These are phyloP conservation scores for Linurgus olivaceus DNA, from an alignment of 2,797 vertebrate species.

Conservation along the genomic window DNA sequence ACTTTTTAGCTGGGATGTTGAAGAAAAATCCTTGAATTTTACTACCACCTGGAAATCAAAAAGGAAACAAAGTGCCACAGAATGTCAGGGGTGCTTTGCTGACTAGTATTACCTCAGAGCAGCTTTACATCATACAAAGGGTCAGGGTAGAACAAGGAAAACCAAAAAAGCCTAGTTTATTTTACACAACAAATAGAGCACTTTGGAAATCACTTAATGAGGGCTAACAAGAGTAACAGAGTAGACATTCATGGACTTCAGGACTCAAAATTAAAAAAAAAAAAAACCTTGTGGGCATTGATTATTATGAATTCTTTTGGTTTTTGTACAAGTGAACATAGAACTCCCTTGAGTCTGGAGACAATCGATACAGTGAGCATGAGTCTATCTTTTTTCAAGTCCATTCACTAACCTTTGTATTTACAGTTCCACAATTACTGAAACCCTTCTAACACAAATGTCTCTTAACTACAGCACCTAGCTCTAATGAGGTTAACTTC, in stretches of 20 bases:
- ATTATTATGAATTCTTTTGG: not conserved
- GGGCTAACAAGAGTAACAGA: not conserved
- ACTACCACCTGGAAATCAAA: not conserved
- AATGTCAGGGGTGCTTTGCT: not conserved
- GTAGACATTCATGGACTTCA: not conserved
- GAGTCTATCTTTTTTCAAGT: not conserved
- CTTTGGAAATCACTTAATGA: not conserved
- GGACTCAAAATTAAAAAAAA: not conserved
- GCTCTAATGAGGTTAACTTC: not conserved
- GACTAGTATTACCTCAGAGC: not conserved
- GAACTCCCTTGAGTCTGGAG: not conserved
- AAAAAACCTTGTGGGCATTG: not conserved
- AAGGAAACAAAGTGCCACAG: not conserved
- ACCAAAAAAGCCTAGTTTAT: not conserved
- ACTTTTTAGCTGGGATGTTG: not conserved
- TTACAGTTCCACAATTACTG: not conserved
- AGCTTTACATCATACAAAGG: not conserved
- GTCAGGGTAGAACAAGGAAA: not conserved
- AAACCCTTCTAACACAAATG: not conserved
- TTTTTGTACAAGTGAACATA: not conserved
- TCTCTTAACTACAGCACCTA: not conserved
- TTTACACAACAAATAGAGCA: not conserved
- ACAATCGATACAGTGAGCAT: not conserved
- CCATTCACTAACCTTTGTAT: not conserved
- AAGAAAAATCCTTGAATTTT: not conserved